Conservation (phyloP, 2,888 invertebrate species). For the Microdon myrmicae region DNA sequence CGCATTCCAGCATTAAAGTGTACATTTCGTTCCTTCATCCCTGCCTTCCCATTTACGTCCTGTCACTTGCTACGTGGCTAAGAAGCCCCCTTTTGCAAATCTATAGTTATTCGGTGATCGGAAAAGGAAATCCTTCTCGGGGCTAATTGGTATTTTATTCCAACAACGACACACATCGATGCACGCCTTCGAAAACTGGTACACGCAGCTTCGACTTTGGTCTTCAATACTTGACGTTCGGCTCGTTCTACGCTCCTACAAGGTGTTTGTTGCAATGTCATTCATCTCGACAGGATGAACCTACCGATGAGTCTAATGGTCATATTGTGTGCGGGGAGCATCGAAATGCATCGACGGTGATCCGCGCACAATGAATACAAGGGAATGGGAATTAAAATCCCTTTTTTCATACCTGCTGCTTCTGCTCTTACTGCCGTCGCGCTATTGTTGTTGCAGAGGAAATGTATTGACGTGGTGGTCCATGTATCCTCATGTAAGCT, state of each 20-base stretch:
- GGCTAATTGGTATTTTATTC: conserved; percentile 47
- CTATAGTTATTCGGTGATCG: conserved; percentile 42
- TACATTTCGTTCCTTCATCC: conserved; percentile 5
- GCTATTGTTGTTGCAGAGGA: conserved; percentile 10
- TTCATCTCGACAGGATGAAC: conserved; percentile 35
- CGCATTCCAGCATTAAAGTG: conserved; percentile 14
- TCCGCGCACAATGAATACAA: conserved; percentile 35
- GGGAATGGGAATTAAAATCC: conserved; percentile 44
- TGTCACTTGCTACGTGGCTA: not conserved
- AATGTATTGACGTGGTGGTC: conserved; percentile 41
- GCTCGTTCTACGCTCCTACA: too few species aligned
- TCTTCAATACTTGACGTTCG: too few species aligned
- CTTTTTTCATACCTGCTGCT: conserved; percentile 39
- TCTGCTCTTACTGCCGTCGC: conserved; percentile 11
- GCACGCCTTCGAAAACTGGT: conserved; percentile 10
- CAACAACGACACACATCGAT: conserved; percentile 15
- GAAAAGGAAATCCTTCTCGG: conserved; percentile 49
- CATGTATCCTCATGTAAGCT: conserved; percentile 35
- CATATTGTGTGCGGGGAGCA: conserved; percentile 24
- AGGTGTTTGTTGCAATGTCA: conserved; percentile 46
- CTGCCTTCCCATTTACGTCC: not conserved
- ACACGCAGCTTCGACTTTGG: too few species aligned
- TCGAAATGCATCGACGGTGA: conserved; percentile 37
- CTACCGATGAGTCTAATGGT: conserved; percentile 44
- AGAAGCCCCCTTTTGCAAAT: not conserved